Evolutionary conservation across 2,797 vertebrate genomes (phyloP), one percentile per base, ranked within the genome.

Genomic region (Microhierax caerulescens): DNA sequence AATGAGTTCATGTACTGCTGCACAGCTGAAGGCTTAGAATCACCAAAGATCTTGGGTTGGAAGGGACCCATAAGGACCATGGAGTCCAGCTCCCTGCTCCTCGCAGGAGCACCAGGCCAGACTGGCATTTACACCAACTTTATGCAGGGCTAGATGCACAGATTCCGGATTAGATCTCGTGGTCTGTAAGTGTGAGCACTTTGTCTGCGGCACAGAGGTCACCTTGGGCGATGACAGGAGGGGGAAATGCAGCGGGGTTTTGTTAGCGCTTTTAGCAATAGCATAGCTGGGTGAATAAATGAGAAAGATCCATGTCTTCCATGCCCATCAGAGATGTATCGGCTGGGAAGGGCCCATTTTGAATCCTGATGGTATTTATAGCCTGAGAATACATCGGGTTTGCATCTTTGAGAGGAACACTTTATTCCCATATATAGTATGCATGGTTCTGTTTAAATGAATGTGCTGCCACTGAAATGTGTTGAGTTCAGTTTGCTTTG

Each of bases 401-500:
- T 91, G 70, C 80, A 72, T 94, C 95, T 82, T 82, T 57, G 88
- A 93, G 95, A 95, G 91, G 80, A 95, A 63, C 93, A 41, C 68
- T 96, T 96, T 82, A 93, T 97, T 96, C 72, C 97, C 95, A 95
- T 96, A 92, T 95, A 96, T 96, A 97, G 97, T 95, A 94, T 93
- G 20, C 68, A 4, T 65, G 70, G 75, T 61, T 94, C 77, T 92
- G 90, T 57, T 92, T 94, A 94, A 96, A 96, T 88, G 84, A 96
- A 93, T 96, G 90, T 92, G 78, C 95, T 96, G 91, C 88, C 68
- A 37, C 90, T 94, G 96, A 97, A 94, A 91, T 65, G 94, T 83
- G 94, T 96, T 94, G 83, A 81, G 83, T 73, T 91, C 79, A 83
- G 45, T 95, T 95, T 87, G 92, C 91, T 95, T 95, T 92, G 80